A percentile compares a stretch with the other conserved stretches of the same genome.
Evolutionary conservation across 1,140 invertebrate genomes (phyloP).

Genomic region (Pemphigus obesinymphae): DNA sequence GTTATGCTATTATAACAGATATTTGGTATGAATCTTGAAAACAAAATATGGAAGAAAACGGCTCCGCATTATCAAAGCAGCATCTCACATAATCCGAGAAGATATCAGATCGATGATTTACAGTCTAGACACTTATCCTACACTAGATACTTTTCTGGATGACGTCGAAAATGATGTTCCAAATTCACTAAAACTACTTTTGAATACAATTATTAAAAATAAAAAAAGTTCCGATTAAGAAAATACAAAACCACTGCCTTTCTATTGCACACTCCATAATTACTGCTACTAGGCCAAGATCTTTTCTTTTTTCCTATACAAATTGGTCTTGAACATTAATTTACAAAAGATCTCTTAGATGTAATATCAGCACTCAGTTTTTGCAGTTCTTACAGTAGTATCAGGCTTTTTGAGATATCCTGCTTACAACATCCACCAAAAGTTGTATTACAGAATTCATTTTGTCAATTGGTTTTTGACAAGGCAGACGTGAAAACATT

Average conservation of each 20-base stretch:
- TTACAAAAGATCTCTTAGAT: too few species aligned
- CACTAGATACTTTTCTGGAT: neutral
- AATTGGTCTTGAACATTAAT: constrained; percentile 44
- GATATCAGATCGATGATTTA: too few species aligned
- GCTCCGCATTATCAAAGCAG: constrained; percentile 47
- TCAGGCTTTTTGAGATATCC: too few species aligned
- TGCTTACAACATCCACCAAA: too few species aligned
- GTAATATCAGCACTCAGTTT: too few species aligned
- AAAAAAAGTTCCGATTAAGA: neutral
- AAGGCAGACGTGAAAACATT: too few species aligned
- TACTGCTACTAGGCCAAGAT: constrained; percentile 44
- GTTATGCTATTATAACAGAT: neutral
- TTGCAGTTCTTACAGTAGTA: too few species aligned
- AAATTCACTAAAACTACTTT: neutral
- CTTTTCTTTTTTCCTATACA: constrained; percentile 47
- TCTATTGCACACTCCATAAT: constrained; percentile 47
- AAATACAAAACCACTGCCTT: constrained; percentile 32
- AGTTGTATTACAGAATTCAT: constrained; percentile 41
- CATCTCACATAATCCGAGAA: constrained; percentile 49
- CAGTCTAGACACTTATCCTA: constrained; percentile 44
- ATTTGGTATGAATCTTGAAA: neutral
- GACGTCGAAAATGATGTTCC: neutral
- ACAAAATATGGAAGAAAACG: constrained; percentile 45
- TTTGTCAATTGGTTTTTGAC: constrained; percentile 47
- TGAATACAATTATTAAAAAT: neutral